Conservation (phyloP, 2,888 invertebrate species). For the Mystacides longicornis region DNA sequence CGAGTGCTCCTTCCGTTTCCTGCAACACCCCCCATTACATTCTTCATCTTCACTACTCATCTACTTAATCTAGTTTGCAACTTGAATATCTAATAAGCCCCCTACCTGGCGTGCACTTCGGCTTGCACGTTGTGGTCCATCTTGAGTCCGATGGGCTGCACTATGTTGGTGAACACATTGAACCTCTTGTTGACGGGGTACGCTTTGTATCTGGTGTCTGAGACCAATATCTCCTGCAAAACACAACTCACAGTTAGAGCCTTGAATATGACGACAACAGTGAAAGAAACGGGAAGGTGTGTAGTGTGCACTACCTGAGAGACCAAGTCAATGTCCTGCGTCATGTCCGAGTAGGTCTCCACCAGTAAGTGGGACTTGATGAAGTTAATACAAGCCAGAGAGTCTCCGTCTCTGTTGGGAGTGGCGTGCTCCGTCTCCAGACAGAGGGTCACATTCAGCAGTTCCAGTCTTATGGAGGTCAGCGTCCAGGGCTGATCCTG, state of each 20-base stretch:
- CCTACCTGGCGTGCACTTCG: slow-evolving; percentile 60
- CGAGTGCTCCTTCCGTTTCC: slow-evolving; percentile 58
- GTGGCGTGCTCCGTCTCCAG: slow-evolving; percentile 52
- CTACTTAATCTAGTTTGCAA: not conserved
- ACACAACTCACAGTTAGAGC: not conserved
- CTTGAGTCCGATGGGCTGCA: slow-evolving; percentile 65
- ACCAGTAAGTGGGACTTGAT: slow-evolving; percentile 81
- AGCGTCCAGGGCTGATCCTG: slow-evolving; percentile 61
- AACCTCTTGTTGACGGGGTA: slow-evolving; percentile 63
- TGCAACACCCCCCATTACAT: slow-evolving; percentile 28
- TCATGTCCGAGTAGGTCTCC: slow-evolving; percentile 80
- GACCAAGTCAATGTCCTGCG: slow-evolving; percentile 87
- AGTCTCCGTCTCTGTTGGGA: slow-evolving; percentile 29
- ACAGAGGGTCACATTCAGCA: slow-evolving; percentile 79
- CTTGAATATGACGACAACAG: too few species aligned
- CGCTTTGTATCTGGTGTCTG: slow-evolving; percentile 63
- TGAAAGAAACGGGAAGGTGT: too few species aligned
- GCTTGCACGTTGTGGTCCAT: slow-evolving; percentile 54
- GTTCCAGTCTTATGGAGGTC: slow-evolving; percentile 72
- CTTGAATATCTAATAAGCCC: not conserved
- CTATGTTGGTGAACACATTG: slow-evolving; percentile 83
- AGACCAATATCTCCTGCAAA: slow-evolving; percentile 61
- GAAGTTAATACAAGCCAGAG: slow-evolving; percentile 84
- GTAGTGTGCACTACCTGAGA: slow-evolving; percentile 56
- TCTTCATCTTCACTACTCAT: not conserved